Conservation (phyloP, 2,797 vertebrate species). For the Chloroceryle inda region DNA sequence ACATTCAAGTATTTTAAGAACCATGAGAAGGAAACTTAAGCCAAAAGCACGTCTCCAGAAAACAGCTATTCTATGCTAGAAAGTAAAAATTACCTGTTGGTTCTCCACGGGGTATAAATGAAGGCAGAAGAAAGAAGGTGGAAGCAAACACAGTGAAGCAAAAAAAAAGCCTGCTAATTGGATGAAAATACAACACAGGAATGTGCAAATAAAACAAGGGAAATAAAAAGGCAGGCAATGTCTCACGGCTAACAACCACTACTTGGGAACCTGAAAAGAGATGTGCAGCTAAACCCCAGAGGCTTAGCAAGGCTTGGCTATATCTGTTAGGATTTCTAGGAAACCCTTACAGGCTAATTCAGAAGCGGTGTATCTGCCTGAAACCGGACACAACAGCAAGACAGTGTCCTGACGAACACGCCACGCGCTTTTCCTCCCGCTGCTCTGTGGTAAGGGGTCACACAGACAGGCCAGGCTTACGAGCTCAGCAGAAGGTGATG, state of each 20-base stretch:
- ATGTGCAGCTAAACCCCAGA: conserved; percentile 61
- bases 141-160: not conserved
- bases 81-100: conserved; percentile 45
- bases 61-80: conserved; percentile 28
- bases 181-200: not conserved
- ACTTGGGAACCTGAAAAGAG: conserved; percentile 20
- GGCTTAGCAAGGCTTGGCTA: conserved; percentile 48
- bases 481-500: not conserved
- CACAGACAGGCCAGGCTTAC: not conserved
- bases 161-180: not conserved
- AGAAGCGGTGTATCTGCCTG: not conserved
- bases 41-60: conserved; percentile 39
- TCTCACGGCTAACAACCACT: not conserved
- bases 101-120: not conserved
- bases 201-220: conserved; percentile 30
- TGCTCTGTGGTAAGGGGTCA: not conserved
- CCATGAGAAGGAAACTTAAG: not conserved
- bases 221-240: not conserved
- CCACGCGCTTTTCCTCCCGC: not conserved
- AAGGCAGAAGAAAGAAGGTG: conserved; percentile 13
- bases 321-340: conserved; percentile 67
- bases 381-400: conserved; percentile 11
- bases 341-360: conserved; percentile 18
- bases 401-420: conserved; percentile 29
- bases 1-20: conserved; percentile 31